Evolutionary conservation across 2,797 vertebrate genomes (phyloP), one percentile per base, ranked within the genome.

Genomic region (Acanthurus tractus): DNA sequence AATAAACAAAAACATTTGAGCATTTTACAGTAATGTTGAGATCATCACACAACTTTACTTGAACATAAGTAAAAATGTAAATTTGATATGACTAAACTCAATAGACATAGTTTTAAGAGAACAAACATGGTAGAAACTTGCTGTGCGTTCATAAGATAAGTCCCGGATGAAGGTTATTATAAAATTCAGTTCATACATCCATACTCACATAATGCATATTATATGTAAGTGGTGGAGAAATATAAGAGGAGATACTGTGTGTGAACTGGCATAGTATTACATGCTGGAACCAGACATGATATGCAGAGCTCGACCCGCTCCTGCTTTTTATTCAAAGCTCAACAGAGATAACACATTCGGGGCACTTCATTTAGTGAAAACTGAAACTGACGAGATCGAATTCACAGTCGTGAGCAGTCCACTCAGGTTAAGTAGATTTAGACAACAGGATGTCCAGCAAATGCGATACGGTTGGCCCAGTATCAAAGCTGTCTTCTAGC

Each of bases 371-470:
- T 18, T 17, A 49, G n/a, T n/a, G 7, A 57, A 42, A n/a, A 8
- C 1, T 5, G 17, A 29, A 22, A 13, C 6, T 14, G 15, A 45
- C 20, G 23, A 44, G 12, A 25, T 29, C 25, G 42, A 22, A 13
- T 59, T 44, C 6, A 45, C 6, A 23, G 15, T 9, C 40, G 40
- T 10, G 8, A 42, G 45, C 11, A 65, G 49, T 40, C 11, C 25
- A 10, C 50, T 44, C 25, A 8, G 29, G 34, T 10, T 34, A 11
- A 44, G 10, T 23, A 45, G 8, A 48, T 54, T 53, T 49, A 46
- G 9, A 57, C 48, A 44, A 42, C 57, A 61, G 17, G 49, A 57
- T 42, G 65, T 63, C 56, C 20, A 45, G 58, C 10, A 2, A 68
- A 52, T 18, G n/a, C 6, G 22, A 65, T 48, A 29, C 9, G 9